A percentile compares a stretch with the other conserved stretches of the same genome.
These are phyloP conservation scores for Cataglyphis hispanica DNA, from an alignment of 1,140 invertebrate species.

Conservation along the genomic window DNA sequence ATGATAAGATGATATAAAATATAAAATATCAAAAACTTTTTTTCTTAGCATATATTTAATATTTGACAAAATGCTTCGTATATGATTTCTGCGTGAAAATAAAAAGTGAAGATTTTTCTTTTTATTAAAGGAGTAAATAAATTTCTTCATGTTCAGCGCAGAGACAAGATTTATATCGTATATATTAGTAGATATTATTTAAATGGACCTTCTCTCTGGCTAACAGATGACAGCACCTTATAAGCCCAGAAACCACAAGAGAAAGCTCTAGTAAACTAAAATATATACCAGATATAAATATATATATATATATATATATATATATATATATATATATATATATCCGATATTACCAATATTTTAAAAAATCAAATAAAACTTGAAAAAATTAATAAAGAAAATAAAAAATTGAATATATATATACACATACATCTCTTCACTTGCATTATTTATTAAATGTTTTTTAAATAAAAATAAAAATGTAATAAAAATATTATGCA, in stretches of 20 bases:
- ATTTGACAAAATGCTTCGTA: background rate
- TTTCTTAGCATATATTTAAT: background rate
- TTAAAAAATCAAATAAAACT: background rate
- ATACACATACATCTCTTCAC: too few species aligned
- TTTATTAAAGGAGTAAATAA: background rate
- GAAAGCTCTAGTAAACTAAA: constrained; percentile 1
- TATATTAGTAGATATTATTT: constrained; percentile 52
- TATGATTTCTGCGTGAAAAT: background rate
- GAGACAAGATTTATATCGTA: constrained; percentile 41
- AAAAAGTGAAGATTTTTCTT: background rate
- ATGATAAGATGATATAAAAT: background rate
- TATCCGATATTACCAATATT: background rate
- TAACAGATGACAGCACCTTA: constrained; percentile 57
- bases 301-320: background rate
- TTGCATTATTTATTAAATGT: too few species aligned
- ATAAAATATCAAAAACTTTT: background rate
- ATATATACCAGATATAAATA: background rate
- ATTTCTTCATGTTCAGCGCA: background rate
- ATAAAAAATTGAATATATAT: too few species aligned
- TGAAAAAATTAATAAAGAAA: too few species aligned
- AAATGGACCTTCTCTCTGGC: background rate
- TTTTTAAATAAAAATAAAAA: background rate
- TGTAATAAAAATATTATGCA: background rate
- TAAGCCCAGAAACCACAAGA: constrained; percentile 18
- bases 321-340: background rate